A percentile compares a stretch with the other conserved stretches of the same genome.
phyloP scores from a whole-genome alignment of 2,797 vertebrate species.

The Cuculus canorus region DNA sequence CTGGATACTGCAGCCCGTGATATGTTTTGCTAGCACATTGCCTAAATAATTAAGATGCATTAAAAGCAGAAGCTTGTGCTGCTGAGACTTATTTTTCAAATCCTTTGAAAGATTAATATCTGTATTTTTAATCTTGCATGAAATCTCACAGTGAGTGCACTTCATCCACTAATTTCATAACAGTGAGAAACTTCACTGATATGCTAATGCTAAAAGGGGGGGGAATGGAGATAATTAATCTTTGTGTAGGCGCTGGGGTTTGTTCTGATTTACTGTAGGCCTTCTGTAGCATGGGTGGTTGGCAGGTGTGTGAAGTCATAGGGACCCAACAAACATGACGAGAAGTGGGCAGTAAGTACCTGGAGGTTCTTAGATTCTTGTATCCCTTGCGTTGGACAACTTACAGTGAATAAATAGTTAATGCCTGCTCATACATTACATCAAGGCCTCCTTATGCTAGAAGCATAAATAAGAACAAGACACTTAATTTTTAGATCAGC shows the following conservation, averaged over 20 bases:
- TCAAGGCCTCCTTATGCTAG: conserved; percentile 10
- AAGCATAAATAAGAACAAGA: conserved; percentile 45
- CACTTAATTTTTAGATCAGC: conserved; percentile 66
- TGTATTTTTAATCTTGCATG: conserved; percentile 64
- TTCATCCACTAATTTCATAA: conserved; percentile 48
- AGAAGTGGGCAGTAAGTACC: neutral
- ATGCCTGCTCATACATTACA: conserved; percentile 12
- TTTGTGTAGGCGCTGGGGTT: neutral
- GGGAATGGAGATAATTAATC: neutral
- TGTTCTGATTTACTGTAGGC: conserved; percentile 23
- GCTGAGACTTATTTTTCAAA: conserved; percentile 64
- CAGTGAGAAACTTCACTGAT: neutral
- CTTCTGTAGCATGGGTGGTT: neutral
- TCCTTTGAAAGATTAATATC: conserved; percentile 79
- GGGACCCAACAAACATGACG: neutral
- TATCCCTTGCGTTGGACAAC: neutral
- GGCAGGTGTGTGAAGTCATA: neutral
- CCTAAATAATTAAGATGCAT: conserved; percentile 79
- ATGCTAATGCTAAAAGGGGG: neutral
- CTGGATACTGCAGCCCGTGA: neutral
- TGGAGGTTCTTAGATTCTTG: neutral
- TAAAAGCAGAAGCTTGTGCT: conserved; percentile 72
- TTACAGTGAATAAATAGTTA: conserved; percentile 46
- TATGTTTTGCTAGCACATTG: conserved; percentile 34
- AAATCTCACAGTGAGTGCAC: conserved; percentile 32